Conservation (phyloP, 2,113 vertebrate species). For the Burhinus bistriatus region DNA sequence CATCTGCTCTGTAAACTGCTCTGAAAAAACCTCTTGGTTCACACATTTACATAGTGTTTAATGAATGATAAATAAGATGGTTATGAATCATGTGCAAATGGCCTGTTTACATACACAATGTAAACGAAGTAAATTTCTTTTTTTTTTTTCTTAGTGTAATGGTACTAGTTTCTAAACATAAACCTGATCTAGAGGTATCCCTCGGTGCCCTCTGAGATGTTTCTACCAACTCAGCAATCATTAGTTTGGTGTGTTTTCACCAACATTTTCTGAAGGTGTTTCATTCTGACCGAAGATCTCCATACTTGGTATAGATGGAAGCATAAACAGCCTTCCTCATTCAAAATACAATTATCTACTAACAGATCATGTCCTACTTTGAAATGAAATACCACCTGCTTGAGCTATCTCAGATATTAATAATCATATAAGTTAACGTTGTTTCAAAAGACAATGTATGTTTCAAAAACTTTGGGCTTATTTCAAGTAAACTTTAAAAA, state of each 20-base stretch:
- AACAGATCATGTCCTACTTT: not conserved
- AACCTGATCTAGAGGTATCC: not conserved
- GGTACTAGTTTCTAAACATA: not conserved
- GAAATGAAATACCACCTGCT: not conserved
- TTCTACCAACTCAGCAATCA: not conserved
- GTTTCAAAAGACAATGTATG: not conserved
- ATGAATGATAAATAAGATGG: constrained; percentile 61
- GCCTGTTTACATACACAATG: not conserved
- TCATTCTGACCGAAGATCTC: not conserved
- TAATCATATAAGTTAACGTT: not conserved
- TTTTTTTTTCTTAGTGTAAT: not conserved
- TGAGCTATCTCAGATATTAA: not conserved
- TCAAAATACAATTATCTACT: not conserved
- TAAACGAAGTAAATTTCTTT: not conserved
- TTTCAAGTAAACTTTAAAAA: not conserved
- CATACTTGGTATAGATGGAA: not conserved
- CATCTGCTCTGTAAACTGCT: constrained; percentile 38
- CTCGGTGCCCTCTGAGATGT: not conserved
- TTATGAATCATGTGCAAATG: constrained; percentile 43
- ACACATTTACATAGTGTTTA: constrained; percentile 54
- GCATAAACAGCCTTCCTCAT: not conserved
- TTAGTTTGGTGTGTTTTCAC: not conserved
- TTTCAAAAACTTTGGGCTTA: not conserved
- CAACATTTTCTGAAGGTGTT: not conserved
- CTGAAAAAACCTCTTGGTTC: not conserved